Conservation (phyloP, 1,140 invertebrate species). For the Caenorhabditis briggsae region DNA sequence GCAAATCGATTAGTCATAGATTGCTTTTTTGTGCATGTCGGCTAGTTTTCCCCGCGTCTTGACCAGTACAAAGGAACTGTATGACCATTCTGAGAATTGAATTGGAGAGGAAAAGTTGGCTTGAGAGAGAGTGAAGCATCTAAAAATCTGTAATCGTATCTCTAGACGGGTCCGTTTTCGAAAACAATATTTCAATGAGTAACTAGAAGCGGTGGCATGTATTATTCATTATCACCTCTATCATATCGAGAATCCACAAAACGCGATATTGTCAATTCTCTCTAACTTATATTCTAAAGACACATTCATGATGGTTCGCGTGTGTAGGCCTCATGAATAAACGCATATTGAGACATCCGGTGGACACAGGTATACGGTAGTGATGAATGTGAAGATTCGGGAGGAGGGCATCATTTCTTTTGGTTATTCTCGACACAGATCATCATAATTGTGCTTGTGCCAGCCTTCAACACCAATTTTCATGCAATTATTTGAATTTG, state of each 20-base stretch:
- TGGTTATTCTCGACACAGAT: not conserved
- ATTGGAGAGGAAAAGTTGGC: not conserved
- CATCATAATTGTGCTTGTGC: slow-evolving; percentile 3
- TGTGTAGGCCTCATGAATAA: slow-evolving; percentile 48
- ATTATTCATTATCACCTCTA: slow-evolving; percentile 42
- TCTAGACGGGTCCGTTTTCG: too few species aligned
- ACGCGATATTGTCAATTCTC: not conserved
- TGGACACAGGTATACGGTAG: slow-evolving; percentile 50
- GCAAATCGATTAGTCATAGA: slow-evolving; percentile 51
- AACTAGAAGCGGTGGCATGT: not conserved
- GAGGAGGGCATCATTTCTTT: slow-evolving; percentile 11
- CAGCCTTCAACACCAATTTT: not conserved
- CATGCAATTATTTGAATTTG: slow-evolving; percentile 42
- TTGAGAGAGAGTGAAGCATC: not conserved
- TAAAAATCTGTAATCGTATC: not conserved
- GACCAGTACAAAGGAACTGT: slow-evolving; percentile 22
- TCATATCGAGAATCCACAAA: slow-evolving; percentile 48
- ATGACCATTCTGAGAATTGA: not conserved
- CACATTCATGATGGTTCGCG: slow-evolving; percentile 2
- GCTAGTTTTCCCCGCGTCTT: not conserved
- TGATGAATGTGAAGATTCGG: slow-evolving; percentile 3
- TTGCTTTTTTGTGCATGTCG: slow-evolving; percentile 43
- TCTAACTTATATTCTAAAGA: slow-evolving; percentile 31
- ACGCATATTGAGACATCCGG: slow-evolving; percentile 50
- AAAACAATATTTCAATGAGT: slow-evolving; percentile 35